Evolutionary conservation across 1,140 invertebrate species (phyloP).

Genomic region (Arctopsyche grandis): DNA sequence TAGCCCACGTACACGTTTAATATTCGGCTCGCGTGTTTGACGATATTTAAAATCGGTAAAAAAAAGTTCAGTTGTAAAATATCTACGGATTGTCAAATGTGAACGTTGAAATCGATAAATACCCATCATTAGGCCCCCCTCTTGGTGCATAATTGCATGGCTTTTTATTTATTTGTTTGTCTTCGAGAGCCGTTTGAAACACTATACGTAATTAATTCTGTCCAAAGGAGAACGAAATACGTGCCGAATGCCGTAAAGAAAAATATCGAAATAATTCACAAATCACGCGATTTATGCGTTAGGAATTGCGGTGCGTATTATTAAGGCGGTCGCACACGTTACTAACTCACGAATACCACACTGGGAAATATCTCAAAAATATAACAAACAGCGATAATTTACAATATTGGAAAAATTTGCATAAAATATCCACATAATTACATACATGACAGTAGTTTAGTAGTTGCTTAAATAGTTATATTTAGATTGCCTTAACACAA

Average conservation of each 20-base stretch:
- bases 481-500: too few relatives aligned
- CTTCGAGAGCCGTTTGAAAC: neutral
- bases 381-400: too few relatives aligned
- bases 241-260: neutral
- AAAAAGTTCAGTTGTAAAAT: constrained; percentile 2
- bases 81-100: constrained; percentile 10
- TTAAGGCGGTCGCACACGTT: too few relatives aligned
- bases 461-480: too few relatives aligned
- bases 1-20: constrained; percentile 5
- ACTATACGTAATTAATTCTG: constrained; percentile 1
- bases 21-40: constrained; percentile 17
- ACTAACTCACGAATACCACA: too few relatives aligned
- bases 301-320: neutral
- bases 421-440: too few relatives aligned
- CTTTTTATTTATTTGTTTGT: neutral
- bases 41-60: constrained; percentile 16
- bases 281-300: constrained; percentile 6
- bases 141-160: neutral
- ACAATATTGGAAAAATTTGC: too few relatives aligned
- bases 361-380: too few relatives aligned
- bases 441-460: too few relatives aligned
- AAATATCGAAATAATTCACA: neutral
- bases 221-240: neutral
- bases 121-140: neutral
- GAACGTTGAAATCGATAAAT: constrained; percentile 9